These are phyloP conservation scores for Aratinga solstitialis DNA, from an alignment of 2,797 vertebrate genomes.

Conservation along the genomic window DNA sequence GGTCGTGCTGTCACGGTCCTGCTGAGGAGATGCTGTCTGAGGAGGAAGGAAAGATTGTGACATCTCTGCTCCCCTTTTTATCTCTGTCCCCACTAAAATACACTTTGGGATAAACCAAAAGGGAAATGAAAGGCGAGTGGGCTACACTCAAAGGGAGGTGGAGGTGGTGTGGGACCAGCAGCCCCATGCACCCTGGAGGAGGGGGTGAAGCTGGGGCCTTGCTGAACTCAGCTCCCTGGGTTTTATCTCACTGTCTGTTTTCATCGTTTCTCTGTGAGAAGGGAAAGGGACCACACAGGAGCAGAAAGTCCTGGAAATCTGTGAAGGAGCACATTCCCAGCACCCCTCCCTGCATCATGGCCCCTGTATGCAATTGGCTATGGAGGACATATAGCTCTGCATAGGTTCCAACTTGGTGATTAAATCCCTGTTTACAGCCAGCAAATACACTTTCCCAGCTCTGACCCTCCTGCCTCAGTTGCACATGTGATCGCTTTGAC, in stretches of 20 bases:
- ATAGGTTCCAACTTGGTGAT: background rate
- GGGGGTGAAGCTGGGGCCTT: background rate
- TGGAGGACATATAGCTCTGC: background rate
- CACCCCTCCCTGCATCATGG: background rate
- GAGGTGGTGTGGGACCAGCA: background rate
- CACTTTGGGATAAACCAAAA: background rate
- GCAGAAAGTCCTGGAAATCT: slow-evolving; percentile 45
- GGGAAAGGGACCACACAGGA: slow-evolving; percentile 62
- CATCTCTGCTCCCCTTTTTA: background rate
- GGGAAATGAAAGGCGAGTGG: background rate
- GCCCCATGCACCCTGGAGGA: background rate
- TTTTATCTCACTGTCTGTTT: background rate
- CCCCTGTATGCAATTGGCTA: background rate
- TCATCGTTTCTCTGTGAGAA: slow-evolving; percentile 10
- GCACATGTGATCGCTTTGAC: rapidly evolving
- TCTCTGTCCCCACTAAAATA: background rate
- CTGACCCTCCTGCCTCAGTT: background rate
- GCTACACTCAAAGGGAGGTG: background rate
- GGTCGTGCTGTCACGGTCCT: rapidly evolving
- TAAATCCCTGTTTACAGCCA: slow-evolving; percentile 12
- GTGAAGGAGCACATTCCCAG: background rate
- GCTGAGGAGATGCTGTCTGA: background rate
- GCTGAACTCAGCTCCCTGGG: background rate
- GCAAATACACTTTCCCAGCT: background rate
- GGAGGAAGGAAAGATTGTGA: background rate